These are phyloP conservation scores for Pseudochirops cupreus DNA, from an alignment of 2,797 vertebrate species.

Conservation along the genomic window DNA sequence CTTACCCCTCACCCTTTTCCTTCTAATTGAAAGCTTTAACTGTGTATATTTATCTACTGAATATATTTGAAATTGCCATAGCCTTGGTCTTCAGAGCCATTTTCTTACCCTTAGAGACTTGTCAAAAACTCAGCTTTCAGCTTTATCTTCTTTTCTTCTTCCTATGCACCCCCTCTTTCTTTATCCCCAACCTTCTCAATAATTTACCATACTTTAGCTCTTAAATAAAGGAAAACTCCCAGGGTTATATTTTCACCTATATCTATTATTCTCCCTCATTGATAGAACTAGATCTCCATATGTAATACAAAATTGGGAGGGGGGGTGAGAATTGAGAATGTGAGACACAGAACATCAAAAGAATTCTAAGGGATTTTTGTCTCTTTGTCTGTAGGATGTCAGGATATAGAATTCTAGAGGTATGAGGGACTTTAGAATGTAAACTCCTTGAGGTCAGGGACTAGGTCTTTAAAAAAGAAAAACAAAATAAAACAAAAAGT, in stretches of 20 bases:
- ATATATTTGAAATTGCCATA: constrained; percentile 57
- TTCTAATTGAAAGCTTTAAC: constrained; percentile 69
- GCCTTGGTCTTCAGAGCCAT: constrained; percentile 69
- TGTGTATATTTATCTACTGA: constrained; percentile 66
- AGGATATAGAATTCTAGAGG: not conserved
- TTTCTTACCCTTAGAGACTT: constrained; percentile 68
- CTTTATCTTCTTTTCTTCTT: not conserved
- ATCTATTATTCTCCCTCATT: not conserved
- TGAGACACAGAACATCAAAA: not conserved
- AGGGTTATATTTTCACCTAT: not conserved
- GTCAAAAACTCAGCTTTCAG: constrained; percentile 73
- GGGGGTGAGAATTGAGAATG: not conserved
- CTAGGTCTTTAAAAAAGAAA: not conserved
- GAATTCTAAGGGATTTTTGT: not conserved
- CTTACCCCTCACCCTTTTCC: constrained; percentile 18
- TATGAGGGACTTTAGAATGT: not conserved
- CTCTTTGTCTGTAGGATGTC: not conserved
- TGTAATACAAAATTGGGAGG: not conserved
- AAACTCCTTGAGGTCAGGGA: not conserved
- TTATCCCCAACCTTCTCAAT: not conserved
- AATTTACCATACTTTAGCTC: not conserved
- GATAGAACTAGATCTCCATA: not conserved
- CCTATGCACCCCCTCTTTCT: not conserved
- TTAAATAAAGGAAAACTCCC: not conserved
- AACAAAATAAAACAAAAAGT: too few species aligned